Conservation (phyloP, 2,113 vertebrate species). For the Tragelaphus strepsiceros region DNA sequence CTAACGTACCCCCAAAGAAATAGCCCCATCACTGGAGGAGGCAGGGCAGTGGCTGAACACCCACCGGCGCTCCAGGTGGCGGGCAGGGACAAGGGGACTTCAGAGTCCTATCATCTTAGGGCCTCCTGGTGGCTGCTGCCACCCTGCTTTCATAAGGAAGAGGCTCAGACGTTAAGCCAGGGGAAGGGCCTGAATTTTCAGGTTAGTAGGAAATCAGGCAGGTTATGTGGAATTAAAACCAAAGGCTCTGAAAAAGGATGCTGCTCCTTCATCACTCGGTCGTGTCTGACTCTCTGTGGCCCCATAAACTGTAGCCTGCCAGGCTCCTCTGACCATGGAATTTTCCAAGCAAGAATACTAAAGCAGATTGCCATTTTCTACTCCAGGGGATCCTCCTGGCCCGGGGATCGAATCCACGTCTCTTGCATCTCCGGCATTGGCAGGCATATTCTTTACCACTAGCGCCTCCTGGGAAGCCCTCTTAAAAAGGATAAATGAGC, state of each 20-base stretch:
- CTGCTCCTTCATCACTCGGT: neutral
- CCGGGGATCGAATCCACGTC: neutral
- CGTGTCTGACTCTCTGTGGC: neutral
- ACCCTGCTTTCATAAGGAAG: neutral
- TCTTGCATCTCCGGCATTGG: neutral
- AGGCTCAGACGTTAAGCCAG: neutral
- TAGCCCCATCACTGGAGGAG: neutral
- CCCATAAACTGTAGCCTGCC: neutral
- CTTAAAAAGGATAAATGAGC: neutral
- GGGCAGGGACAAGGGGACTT: neutral
- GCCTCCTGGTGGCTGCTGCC: neutral
- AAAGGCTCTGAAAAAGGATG: neutral
- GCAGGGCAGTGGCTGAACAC: no score
- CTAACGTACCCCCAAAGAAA: neutral
- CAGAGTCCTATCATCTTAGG: neutral
- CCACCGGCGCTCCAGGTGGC: no score
- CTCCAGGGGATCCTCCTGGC: neutral
- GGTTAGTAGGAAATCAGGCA: neutral
- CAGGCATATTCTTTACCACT: neutral
- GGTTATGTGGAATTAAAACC: neutral
- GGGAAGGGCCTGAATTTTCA: neutral
- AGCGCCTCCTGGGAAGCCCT: neutral
- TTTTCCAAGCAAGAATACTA: neutral
- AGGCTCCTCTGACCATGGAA: neutral
- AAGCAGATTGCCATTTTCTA: neutral